phyloP scores from a whole-genome alignment of 2,888 invertebrate species.

The Xylophagus ater region DNA sequence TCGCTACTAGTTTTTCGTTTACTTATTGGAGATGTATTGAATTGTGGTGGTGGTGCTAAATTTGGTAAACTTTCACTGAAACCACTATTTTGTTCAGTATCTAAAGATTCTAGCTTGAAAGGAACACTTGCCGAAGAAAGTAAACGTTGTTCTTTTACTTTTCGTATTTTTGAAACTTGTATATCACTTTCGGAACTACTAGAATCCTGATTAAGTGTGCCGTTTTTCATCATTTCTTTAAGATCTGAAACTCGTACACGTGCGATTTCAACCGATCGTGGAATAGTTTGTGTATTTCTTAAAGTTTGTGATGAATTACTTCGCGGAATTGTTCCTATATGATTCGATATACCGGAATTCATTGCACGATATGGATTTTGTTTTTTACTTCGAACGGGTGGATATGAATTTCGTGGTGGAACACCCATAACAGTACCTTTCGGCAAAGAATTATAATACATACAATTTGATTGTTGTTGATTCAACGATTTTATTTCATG shows the following conservation, averaged over 20 bases:
- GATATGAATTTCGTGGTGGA: constrained; percentile 52
- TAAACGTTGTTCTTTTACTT: constrained; percentile 34
- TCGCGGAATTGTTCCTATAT: constrained; percentile 45
- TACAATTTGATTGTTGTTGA: constrained; percentile 25
- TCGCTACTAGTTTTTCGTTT: constrained; percentile 38
- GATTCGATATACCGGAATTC: constrained; percentile 11
- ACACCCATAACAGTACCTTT: constrained; percentile 45
- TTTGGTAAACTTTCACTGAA: constrained; percentile 64
- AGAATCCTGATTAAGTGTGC: constrained; percentile 30
- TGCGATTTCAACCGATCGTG: constrained; percentile 37
- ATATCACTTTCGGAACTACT: constrained; percentile 48
- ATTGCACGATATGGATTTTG: constrained; percentile 27
- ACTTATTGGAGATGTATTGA: constrained; percentile 43
- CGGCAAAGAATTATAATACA: constrained; percentile 36
- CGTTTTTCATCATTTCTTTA: constrained; percentile 36
- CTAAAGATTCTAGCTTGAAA: constrained; percentile 47
- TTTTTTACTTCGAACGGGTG: constrained; percentile 47
- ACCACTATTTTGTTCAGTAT: constrained; percentile 29
- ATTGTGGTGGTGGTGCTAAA: constrained; percentile 51
- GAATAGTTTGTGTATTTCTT: constrained; percentile 31
- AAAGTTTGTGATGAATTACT: constrained; percentile 52
- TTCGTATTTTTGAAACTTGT: constrained; percentile 42
- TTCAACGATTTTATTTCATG: constrained; percentile 36
- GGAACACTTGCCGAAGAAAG: constrained; percentile 52
- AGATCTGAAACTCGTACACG: constrained; percentile 36